Evolutionary conservation across 1,140 invertebrate genomes (phyloP), one percentile per base, ranked within the genome.

Genomic region (Cephus cinctus): DNA sequence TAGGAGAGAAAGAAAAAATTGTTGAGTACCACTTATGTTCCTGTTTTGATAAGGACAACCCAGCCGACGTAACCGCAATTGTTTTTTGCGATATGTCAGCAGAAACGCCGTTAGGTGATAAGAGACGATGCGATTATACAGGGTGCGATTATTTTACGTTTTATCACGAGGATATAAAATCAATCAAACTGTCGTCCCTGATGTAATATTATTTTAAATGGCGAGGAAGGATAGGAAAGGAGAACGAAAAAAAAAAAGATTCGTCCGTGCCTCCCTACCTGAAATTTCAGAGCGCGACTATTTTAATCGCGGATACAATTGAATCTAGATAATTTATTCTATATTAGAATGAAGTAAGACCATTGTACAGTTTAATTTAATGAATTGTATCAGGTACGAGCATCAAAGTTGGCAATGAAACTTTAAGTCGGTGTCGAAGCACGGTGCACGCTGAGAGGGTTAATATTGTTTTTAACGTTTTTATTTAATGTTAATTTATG

Each of bases 1-100:
- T n/a, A n/a, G n/a, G n/a, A n/a, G n/a, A 52, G 15, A 34, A 15
- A 42, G 58, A 61, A 50, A 59, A 48, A 49, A 50, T 42, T 47
- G 20, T 51, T 43, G 50, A 30, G 41, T 55, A 62, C 61, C 25
- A 54, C 23, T 59, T 69, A 70, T 70, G 67, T 73, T 73, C 67
- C 65, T 69, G 62, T 68, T 62, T 55, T 54, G 54, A 56, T 54
- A 63, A 61, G 61, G 53, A 65, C 52, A 48, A 8, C 25, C 47
- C 47, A 61, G 41, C 45, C 55, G 62, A 58, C 51, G 32, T 57
- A 41, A 49, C 63, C 32, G 36, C 38, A 45, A 57, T 58, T 45
- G 38, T 55, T n/a, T n/a, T n/a, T n/a, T n/a, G n/a, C n/a, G n/a
- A n/a, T n/a, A n/a, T n/a, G n/a, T n/a, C n/a, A n/a, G n/a, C n/a